These are phyloP conservation scores for Orius insidiosus DNA, from an alignment of 1,140 invertebrate species.

Conservation along the genomic window DNA sequence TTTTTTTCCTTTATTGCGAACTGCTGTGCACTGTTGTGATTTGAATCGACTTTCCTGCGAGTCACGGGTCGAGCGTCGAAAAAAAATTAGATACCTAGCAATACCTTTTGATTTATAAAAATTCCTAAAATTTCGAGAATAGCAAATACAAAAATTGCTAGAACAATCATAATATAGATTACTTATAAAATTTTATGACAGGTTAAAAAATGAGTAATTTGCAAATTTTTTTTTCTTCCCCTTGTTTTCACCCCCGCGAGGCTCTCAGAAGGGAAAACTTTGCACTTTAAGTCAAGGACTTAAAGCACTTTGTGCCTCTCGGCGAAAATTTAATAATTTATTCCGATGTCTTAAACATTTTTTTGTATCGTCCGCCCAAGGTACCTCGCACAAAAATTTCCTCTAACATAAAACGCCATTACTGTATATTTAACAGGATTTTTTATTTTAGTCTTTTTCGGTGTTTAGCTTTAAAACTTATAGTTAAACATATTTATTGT, in stretches of 20 bases:
- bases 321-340: not conserved
- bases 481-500: too few relatives aligned
- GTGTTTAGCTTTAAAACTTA: too few relatives aligned
- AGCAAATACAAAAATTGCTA: conserved; percentile 6
- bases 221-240: not conserved
- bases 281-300: not conserved
- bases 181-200: not conserved
- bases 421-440: too few relatives aligned
- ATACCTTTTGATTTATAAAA: conserved; percentile 1
- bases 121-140: not conserved
- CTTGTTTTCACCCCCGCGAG: too few relatives aligned
- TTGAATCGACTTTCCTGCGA: conserved; percentile 2
- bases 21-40: conserved; percentile 11
- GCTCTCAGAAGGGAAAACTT: too few relatives aligned
- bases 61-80: conserved; percentile 7
- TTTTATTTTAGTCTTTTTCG: too few relatives aligned
- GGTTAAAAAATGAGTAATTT: not conserved
- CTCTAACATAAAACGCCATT: too few relatives aligned
- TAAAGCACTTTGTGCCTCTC: not conserved
- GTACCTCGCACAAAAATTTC: too few relatives aligned
- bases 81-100: conserved; percentile 2
- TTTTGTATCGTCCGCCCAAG: not conserved
- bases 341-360: not conserved
- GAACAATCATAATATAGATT: conserved; percentile 8
- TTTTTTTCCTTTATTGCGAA: not conserved